Base-by-base conservation (phyloP, 2,797 vertebrate genomes). In the Urophycis tenuis region DNA sequence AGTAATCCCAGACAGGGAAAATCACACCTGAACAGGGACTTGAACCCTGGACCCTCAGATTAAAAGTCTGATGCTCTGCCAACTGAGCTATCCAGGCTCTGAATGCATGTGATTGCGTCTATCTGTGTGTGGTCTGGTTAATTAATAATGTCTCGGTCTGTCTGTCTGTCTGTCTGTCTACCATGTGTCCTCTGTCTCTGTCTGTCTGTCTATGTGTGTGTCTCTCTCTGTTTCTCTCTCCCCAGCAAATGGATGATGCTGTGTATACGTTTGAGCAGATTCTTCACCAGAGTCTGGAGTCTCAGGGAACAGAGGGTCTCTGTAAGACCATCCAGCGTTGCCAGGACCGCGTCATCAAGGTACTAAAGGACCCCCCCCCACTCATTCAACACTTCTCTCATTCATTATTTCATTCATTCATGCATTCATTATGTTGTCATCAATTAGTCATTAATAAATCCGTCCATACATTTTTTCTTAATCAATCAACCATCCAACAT, bases 321-420 rank as follows among this genome's bases (percentile, higher is more conserved):
- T 96, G 94, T 84, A 95, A 96, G 83, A 93, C 91, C 77, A 95
- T 97, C 88, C 97, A 99, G 88, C 95, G 96, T 78, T 96, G 96
- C 90, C 93, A 98, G 12, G 97, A 99, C 85, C 89, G 97, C 15
- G 97, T 99, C 83, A 94, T 99, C 22, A 99, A 99, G 95, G 97
- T 97, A 72, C 25, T 34, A 22, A 19, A 41, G 19, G 19, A 25
- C 17, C 31, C 71, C 32, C 17, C 71, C 9, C 60, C 25, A 49
- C 6, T 19, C 15, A 49, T 49, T 67, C 2, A 7, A 3, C 1
- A 25, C 1, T 8, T 41, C 53, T 6, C n/a, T 25, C n/a, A 29
- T 11, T 67, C 60, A 29, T 67, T 67, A 3, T 2, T 9, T 29
- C n/a, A 25, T n/a, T 64, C 22, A 64, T 64, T 11, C 5, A 64